Percentiles rank a stretch among this genome's conserved stretches.
Evolutionary conservation across 2,113 vertebrate species (phyloP).

Genomic region (Passer domesticus): DNA sequence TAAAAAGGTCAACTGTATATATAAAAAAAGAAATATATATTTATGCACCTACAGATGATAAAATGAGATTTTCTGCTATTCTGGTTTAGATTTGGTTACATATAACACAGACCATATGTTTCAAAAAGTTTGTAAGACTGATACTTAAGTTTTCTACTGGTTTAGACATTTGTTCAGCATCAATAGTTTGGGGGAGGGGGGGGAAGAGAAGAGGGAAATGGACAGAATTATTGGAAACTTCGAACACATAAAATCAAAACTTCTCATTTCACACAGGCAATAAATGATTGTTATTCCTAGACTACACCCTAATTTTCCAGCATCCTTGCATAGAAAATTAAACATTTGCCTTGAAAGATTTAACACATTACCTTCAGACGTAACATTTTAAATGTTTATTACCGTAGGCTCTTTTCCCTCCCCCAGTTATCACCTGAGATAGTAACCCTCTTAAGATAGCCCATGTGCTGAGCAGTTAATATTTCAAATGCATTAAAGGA

Average conservation of each 20-base stretch:
- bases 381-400: slow-evolving; percentile 41
- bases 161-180: slow-evolving; percentile 22
- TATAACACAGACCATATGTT: background rate
- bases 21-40: slow-evolving; percentile 22
- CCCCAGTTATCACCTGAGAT: background rate
- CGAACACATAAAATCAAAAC: slow-evolving; percentile 14
- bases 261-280: slow-evolving; percentile 20
- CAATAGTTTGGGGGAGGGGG: background rate
- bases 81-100: background rate
- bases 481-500: slow-evolving; percentile 30
- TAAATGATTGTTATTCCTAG: background rate
- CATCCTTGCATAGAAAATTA: slow-evolving; percentile 13
- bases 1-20: slow-evolving; percentile 61
- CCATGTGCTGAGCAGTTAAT: slow-evolving; percentile 49
- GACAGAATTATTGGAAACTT: slow-evolving; percentile 37
- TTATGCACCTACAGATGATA: background rate
- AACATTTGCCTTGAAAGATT: slow-evolving; percentile 48
- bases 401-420: background rate
- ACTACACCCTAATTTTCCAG: background rate
- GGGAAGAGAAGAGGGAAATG: background rate
- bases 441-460: background rate
- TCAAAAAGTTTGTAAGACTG: background rate
- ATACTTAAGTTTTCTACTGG: slow-evolving; percentile 20
- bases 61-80: background rate
- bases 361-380: slow-evolving; percentile 17